A percentile compares a stretch with the other conserved stretches of the same genome.
Conservation (phyloP, 53 echinoderm and acorn worm genomes). For the Paracentrotus lividus region DNA sequence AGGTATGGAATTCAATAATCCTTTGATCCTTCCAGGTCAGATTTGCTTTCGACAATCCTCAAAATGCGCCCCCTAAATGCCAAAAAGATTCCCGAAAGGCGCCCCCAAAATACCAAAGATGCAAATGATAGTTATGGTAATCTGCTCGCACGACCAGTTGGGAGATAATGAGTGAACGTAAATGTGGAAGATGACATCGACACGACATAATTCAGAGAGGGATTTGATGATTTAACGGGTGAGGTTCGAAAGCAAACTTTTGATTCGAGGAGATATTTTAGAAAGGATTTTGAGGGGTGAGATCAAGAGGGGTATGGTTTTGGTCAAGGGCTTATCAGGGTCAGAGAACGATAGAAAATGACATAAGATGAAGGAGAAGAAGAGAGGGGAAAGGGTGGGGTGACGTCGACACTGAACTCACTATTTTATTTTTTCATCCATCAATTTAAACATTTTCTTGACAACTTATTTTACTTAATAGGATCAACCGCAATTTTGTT, state of each 20-base stretch:
- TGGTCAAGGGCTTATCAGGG: conserved; percentile 11
- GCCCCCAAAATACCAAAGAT: neutral
- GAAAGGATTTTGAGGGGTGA: conserved; percentile 24
- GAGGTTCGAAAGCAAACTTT: neutral
- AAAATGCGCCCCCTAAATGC: neutral
- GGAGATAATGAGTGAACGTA: neutral
- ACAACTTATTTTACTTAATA: too few species aligned
- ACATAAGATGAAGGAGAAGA: neutral
- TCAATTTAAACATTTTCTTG: too few species aligned
- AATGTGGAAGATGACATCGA: neutral
- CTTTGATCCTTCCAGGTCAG: neutral
- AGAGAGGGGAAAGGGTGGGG: neutral
- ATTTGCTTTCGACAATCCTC: neutral
- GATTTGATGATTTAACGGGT: neutral
- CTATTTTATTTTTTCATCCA: neutral
- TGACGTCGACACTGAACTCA: too few species aligned
- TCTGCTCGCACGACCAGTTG: neutral
- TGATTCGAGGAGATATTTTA: conserved; percentile 6
- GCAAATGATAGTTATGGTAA: neutral
- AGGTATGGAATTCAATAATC: conserved; percentile 11
- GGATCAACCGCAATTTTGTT: too few species aligned
- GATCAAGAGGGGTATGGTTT: neutral
- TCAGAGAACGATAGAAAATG: neutral
- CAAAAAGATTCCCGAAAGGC: neutral
- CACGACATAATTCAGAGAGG: neutral